Conservation (phyloP, 1,140 invertebrate species). For the Brachionus asplanchnoidis region DNA sequence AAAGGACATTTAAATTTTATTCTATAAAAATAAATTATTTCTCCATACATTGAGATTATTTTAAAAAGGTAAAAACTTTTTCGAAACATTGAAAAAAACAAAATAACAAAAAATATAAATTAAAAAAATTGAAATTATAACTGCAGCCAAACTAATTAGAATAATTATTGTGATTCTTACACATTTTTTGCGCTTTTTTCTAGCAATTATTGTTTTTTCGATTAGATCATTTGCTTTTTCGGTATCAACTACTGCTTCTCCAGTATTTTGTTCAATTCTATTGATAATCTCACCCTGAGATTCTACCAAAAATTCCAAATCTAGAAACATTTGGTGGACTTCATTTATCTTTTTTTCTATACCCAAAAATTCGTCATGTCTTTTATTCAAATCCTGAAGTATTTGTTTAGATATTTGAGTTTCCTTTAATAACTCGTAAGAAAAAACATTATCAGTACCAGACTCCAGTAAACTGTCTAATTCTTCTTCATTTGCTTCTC, state of each 20-base stretch:
- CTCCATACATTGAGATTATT: background rate
- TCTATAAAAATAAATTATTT: background rate
- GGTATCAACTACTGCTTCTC: background rate
- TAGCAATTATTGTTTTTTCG: background rate
- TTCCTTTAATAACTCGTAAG: background rate
- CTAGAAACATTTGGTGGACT: background rate
- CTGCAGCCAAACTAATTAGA: background rate
- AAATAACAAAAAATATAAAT: background rate
- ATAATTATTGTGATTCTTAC: background rate
- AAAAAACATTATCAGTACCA: background rate
- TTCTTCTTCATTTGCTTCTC: background rate
- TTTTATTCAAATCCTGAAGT: background rate
- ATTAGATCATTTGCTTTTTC: background rate
- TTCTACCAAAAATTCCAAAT: background rate
- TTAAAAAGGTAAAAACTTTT: background rate
- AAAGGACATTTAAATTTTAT: background rate
- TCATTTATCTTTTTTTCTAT: background rate
- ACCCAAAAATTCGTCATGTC: background rate
- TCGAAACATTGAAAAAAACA: background rate
- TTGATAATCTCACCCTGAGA: background rate
- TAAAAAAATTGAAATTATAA: background rate
- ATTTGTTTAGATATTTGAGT: background rate
- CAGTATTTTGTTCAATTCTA: background rate
- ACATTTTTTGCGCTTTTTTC: background rate
- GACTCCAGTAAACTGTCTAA: background rate